Conservation (phyloP, 2,113 vertebrate genomes). For the Etheostoma cragini region DNA sequence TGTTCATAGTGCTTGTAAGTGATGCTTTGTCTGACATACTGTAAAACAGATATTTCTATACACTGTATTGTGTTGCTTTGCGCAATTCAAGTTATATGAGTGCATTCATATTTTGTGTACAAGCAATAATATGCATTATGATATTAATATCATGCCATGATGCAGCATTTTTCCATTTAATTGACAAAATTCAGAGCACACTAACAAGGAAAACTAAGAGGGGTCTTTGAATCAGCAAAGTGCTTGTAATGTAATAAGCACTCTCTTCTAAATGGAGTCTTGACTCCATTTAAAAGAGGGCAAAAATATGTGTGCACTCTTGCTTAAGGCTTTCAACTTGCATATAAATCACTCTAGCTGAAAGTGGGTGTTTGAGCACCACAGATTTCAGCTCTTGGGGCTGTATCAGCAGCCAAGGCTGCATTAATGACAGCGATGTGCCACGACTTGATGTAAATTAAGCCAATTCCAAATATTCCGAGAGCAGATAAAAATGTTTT, state of each 20-base stretch:
- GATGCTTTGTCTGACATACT: slow-evolving; percentile 9
- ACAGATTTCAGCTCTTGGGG: slow-evolving; percentile 73
- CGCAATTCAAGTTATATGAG: slow-evolving; percentile 23
- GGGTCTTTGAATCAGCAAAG: slow-evolving; percentile 80
- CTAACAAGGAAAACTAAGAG: slow-evolving; percentile 64
- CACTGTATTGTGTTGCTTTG: slow-evolving; percentile 8
- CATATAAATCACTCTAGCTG: slow-evolving; percentile 78
- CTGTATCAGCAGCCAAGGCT: slow-evolving; percentile 66
- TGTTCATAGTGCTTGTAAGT: neutral
- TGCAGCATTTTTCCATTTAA: slow-evolving; percentile 74
- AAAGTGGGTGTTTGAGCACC: slow-evolving; percentile 70
- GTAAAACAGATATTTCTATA: slow-evolving; percentile 3
- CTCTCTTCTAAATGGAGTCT: slow-evolving; percentile 83
- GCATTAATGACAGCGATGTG: slow-evolving; percentile 64
- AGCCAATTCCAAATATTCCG: slow-evolving; percentile 65
- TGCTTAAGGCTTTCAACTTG: slow-evolving; percentile 80
- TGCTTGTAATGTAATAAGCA: slow-evolving; percentile 85
- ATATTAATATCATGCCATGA: slow-evolving; percentile 55
- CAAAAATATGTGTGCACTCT: slow-evolving; percentile 78
- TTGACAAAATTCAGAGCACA: slow-evolving; percentile 74
- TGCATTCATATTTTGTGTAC: slow-evolving; percentile 44
- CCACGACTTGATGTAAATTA: slow-evolving; percentile 64
- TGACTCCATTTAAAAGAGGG: slow-evolving; percentile 82
- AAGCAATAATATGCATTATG: slow-evolving; percentile 39
- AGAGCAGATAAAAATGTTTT: slow-evolving; percentile 37